Evolutionary conservation across 37 sponge, comb jelly and placozoan species (phyloP).

Genomic region (Beroe forskalii): DNA sequence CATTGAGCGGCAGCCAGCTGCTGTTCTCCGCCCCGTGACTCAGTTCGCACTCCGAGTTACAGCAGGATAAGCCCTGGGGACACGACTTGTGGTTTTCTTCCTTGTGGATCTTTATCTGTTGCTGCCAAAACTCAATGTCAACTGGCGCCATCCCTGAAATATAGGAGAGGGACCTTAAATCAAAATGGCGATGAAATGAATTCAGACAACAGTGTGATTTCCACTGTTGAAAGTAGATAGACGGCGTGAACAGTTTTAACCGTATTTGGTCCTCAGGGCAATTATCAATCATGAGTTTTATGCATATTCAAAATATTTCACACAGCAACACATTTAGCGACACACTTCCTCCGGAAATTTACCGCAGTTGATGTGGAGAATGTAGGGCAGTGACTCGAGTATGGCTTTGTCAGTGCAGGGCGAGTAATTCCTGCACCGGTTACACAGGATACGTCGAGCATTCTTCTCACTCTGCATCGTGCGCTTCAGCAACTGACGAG

Average conservation of each 20-base stretch:
- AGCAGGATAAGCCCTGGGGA: neutral
- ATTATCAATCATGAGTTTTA: too few species aligned
- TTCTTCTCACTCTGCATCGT: conserved; percentile 41
- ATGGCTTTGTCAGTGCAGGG: neutral
- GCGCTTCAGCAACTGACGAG: conserved; percentile 9
- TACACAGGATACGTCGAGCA: conserved; percentile 30
- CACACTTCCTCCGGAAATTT: too few species aligned
- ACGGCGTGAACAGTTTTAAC: too few species aligned
- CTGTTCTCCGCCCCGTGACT: conserved; percentile 13
- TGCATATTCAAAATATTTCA: too few species aligned
- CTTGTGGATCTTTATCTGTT: conserved; percentile 37
- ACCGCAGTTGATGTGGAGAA: conserved; percentile 47
- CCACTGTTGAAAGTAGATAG: too few species aligned
- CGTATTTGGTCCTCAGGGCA: too few species aligned
- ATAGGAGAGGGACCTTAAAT: neutral
- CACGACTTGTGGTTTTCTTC: conserved; percentile 45
- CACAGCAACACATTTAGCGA: too few species aligned
- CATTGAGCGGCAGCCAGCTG: conserved; percentile 49
- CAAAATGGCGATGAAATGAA: too few species aligned
- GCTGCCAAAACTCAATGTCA: conserved; percentile 39
- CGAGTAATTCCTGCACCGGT: conserved; percentile 28
- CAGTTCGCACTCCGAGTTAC: conserved; percentile 3
- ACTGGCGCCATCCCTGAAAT: neutral
- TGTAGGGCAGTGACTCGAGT: conserved; percentile 50
- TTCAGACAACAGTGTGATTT: too few species aligned